Evolutionary conservation across 2,113 vertebrate species (phyloP).

Genomic region (Burhinus oedicnemus): DNA sequence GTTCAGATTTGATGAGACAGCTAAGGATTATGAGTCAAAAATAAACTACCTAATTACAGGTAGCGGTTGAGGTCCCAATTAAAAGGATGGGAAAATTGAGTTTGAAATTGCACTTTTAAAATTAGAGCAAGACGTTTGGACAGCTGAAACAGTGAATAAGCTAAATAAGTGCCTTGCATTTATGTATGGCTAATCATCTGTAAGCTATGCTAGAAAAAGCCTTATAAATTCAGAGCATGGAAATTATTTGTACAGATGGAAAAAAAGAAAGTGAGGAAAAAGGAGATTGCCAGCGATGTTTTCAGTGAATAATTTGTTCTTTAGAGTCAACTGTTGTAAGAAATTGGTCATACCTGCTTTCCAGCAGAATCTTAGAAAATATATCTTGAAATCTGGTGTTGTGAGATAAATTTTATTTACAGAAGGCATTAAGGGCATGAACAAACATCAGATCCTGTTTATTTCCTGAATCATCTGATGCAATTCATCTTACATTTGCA

Average conservation of each 20-base stretch:
- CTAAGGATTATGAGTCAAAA: neutral
- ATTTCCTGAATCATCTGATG: neutral
- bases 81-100: neutral
- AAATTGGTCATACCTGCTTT: neutral
- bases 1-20: neutral
- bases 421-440: neutral
- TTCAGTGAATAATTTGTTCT: neutral
- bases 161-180: neutral
- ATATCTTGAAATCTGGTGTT: neutral
- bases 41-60: constrained; percentile 11
- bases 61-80: neutral
- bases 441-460: neutral
- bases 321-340: neutral
- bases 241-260: neutral
- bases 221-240: neutral
- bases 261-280: neutral
- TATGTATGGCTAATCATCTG: neutral
- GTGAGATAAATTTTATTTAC: neutral
- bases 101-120: neutral
- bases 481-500: neutral
- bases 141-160: neutral
- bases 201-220: neutral
- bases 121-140: neutral
- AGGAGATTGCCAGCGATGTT: neutral
- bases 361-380: neutral